These are phyloP conservation scores for Epirrhoe alternata DNA, from an alignment of 2,888 invertebrate genomes.

Conservation along the genomic window DNA sequence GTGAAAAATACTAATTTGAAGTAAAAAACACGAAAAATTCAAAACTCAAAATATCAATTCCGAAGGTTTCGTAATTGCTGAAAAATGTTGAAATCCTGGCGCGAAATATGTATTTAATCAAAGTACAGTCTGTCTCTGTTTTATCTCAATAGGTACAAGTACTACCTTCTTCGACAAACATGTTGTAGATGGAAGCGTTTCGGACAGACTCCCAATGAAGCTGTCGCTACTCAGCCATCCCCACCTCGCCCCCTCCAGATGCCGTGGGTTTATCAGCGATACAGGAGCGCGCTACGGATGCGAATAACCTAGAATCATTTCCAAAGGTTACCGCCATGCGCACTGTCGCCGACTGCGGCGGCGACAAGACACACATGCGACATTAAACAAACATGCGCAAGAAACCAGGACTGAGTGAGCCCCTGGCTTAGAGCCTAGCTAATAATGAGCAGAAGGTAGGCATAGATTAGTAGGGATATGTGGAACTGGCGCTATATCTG, in stretches of 20 bases:
- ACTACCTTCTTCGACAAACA: conserved; percentile 67
- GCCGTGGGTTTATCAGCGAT: conserved; percentile 92
- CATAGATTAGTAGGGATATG: too few species aligned
- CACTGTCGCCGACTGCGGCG: too few species aligned
- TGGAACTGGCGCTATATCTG: too few species aligned
- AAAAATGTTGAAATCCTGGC: too few species aligned
- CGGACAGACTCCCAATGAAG: conserved; percentile 77
- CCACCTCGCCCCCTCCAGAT: conserved; percentile 86
- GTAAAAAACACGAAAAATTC: too few species aligned
- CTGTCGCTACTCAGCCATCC: conserved; percentile 87
- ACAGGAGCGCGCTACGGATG: conserved; percentile 98
- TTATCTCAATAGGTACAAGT: conserved; percentile 1
- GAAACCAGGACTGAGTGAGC: too few species aligned
- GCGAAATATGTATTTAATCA: background rate
- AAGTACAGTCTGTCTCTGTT: background rate
- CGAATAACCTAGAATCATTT: conserved; percentile 90
- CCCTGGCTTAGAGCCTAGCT: too few species aligned
- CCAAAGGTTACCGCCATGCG: conserved; percentile 11
- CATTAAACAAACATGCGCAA: background rate
- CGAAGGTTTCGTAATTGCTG: too few species aligned
- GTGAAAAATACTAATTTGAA: too few species aligned
- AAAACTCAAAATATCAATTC: too few species aligned
- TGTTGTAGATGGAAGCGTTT: conserved; percentile 62
- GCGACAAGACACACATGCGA: conserved; percentile 2
- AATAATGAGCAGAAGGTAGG: too few species aligned